phyloP scores from a whole-genome alignment of 2,888 invertebrate genomes.

The Drosophila recens region DNA sequence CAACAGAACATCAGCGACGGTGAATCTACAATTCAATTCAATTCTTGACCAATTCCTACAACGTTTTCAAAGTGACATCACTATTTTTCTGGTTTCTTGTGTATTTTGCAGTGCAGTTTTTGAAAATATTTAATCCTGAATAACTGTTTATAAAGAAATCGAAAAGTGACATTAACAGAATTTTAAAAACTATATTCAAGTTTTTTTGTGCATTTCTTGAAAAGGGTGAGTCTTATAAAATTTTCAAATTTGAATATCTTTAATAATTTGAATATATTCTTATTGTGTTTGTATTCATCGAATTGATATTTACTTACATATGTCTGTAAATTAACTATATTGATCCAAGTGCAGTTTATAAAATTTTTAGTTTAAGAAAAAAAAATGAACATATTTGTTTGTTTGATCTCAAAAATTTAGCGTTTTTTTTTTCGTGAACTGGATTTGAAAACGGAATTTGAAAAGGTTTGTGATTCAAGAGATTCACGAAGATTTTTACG shows the following conservation, averaged over 20 bases:
- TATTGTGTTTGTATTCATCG: not conserved
- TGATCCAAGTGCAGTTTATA: not conserved
- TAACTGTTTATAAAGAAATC: conserved; percentile 3
- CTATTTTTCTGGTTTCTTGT: conserved; percentile 26
- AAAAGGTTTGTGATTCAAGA: not conserved
- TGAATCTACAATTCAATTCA: conserved; percentile 43
- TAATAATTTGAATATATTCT: not conserved
- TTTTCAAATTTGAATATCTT: not conserved
- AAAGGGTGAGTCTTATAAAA: conserved; percentile 31
- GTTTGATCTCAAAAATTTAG: not conserved
- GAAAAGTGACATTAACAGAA: conserved; percentile 15
- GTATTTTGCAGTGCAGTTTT: conserved; percentile 50
- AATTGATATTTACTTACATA: not conserved
- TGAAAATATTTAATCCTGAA: not conserved
- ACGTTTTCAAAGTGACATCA: conserved; percentile 33
- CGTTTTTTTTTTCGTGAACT: not conserved
- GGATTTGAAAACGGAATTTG: not conserved
- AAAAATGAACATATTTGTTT: not conserved
- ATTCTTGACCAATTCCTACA: conserved; percentile 11
- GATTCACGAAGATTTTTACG: too few relatives aligned
- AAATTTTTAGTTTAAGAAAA: not conserved
- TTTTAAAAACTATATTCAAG: not conserved
- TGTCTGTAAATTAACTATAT: not conserved
- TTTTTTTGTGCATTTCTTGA: conserved; percentile 3
- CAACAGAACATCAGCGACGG: conserved; percentile 50